Base-by-base conservation (phyloP, 2,113 vertebrate species). In the Phaethon lepturus region DNA sequence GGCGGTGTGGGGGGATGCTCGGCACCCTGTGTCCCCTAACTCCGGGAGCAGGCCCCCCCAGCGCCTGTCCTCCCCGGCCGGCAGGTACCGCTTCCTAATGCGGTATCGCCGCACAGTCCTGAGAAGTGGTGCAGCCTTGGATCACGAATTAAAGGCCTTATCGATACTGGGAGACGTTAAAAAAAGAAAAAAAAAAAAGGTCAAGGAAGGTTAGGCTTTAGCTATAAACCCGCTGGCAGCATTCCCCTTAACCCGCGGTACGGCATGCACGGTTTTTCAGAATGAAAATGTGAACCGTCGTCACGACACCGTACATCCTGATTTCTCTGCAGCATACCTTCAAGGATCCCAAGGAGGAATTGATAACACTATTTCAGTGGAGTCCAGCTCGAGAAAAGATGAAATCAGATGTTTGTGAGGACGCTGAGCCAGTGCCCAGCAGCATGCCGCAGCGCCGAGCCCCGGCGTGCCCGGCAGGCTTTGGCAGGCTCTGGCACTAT, bases 71-170 rank as follows among this genome's bases (percentile, higher is more conserved):
- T 78, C 25, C 38, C 74, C 53, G 4, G 11, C 17, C 20, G 1
- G 26, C 7, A 12, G 55, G 40, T 38, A 31, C 59, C 9, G 2
- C 40, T 79, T 59, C 79, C 40, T 12, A 24, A 7, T 0, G 16
- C 40, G 5, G 42, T 4, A 1, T 17, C 1, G 3, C 45, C 7
- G 19, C 72, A 91, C 60, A 3, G 56, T 79, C 82, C 42, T 52
- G 69, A 35, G 78, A 45, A 74, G 52, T 13, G 71, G 16, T 14
- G 13, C 45, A 35, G 59, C 66, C 77, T 82, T 31, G 38, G 66
- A 60, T 78, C 73, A 76, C 86, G 81, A 94, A 92, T 88, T 89
- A 87, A 66, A 75, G 89, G 68, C 80, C 63, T 68, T 87, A 73
- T 84, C 81, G 63, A 86, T 87, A 84, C 29, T 28, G 42, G 63